Evolutionary conservation across 2,113 vertebrate species (phyloP).

Genomic region (Rallus limicola): DNA sequence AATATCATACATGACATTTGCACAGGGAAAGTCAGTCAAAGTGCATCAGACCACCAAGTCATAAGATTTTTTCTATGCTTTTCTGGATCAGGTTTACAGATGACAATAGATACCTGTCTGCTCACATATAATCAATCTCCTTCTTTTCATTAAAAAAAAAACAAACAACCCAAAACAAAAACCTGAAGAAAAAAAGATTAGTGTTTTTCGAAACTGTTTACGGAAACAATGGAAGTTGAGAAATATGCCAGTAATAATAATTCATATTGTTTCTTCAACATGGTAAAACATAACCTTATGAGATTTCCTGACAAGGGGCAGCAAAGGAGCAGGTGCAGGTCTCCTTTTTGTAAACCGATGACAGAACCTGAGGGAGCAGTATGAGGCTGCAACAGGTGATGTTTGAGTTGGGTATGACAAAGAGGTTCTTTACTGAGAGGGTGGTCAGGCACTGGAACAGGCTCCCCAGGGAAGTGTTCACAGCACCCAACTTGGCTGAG

Average conservation of each 20-base stretch:
- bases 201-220: not conserved
- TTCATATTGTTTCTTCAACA: not conserved
- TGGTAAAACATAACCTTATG: not conserved
- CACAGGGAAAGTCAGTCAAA: not conserved
- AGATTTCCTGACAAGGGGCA: too few relatives aligned
- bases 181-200: not conserved
- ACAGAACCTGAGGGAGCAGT: too few relatives aligned
- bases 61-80: not conserved
- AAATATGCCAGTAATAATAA: not conserved
- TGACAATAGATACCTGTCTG: not conserved
- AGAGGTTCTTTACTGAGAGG: too few relatives aligned
- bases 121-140: not conserved
- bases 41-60: not conserved
- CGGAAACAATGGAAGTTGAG: not conserved
- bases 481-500: too few relatives aligned
- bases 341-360: too few relatives aligned
- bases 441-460: too few relatives aligned
- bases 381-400: too few relatives aligned
- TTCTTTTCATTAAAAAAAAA: not conserved
- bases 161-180: not conserved
- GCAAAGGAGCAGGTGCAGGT: too few relatives aligned
- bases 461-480: too few relatives aligned
- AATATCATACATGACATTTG: not conserved
- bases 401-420: too few relatives aligned
- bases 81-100: not conserved